Percentiles rank a stretch among this genome's conserved stretches.
These are phyloP conservation scores for Pilophorus perplexus DNA, from an alignment of 2,888 invertebrate genomes.

Conservation along the genomic window DNA sequence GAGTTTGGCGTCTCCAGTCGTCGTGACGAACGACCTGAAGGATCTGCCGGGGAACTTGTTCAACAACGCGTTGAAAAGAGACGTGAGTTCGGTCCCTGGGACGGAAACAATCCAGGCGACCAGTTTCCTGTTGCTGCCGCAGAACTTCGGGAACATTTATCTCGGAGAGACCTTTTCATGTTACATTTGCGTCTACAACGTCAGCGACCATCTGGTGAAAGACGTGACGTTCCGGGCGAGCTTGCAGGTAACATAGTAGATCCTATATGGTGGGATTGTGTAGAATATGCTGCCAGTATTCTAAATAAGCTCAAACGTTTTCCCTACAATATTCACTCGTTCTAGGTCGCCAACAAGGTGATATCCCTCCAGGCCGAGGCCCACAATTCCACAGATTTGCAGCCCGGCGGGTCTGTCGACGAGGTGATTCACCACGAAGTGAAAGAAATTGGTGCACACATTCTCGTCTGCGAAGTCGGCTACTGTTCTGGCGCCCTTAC, in stretches of 20 bases:
- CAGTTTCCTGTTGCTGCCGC: conserved; percentile 87
- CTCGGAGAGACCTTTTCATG: conserved; percentile 97
- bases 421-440: conserved; percentile 98
- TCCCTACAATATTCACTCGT: not conserved
- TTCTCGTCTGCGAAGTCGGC: conserved; percentile 64
- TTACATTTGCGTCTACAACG: conserved; percentile 95
- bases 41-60: conserved; percentile 81
- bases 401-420: conserved; percentile 82
- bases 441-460: conserved; percentile 97
- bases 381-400: conserved; percentile 57
- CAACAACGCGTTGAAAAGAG: conserved; percentile 73
- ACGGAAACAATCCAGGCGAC: conserved; percentile 81
- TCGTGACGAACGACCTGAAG: conserved; percentile 78
- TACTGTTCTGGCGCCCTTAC: conserved; percentile 63
- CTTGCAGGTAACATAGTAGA: conserved; percentile 27
- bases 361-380: conserved; percentile 20
- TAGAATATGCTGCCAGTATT: conserved; percentile 43
- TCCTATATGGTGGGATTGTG: too few species aligned
- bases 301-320: not conserved
- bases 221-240: conserved; percentile 77
- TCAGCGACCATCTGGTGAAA: conserved; percentile 77
- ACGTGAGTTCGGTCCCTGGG: conserved; percentile 78
- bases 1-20: conserved; percentile 75
- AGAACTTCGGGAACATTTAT: conserved; percentile 97
- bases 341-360: not conserved